Conservation (phyloP, 2,113 vertebrate genomes). For the Myrmecophaga tridactyla region DNA sequence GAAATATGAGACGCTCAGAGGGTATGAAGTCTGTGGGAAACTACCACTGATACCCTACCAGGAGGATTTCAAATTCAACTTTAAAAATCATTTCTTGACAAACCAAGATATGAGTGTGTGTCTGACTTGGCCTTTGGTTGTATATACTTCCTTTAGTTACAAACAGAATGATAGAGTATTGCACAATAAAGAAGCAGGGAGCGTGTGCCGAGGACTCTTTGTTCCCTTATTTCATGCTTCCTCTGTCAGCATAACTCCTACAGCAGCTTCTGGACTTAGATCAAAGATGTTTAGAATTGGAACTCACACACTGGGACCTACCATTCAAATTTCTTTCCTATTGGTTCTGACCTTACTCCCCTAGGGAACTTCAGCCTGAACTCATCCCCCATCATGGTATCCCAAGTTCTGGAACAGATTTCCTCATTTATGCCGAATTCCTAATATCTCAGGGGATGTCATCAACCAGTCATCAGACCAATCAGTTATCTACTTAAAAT, state of each 20-base stretch:
- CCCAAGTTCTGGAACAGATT: neutral
- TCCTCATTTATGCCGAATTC: neutral
- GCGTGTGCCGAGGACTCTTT: neutral
- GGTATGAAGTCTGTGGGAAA: neutral
- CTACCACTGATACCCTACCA: neutral
- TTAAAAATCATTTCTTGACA: conserved; percentile 50
- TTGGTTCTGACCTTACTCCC: neutral
- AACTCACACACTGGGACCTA: neutral
- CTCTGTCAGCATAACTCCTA: neutral
- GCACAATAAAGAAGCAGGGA: neutral
- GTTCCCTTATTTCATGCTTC: neutral
- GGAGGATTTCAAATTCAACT: conserved; percentile 34
- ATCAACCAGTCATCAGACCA: neutral
- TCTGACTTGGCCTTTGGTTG: neutral
- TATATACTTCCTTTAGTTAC: neutral
- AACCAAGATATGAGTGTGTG: conserved; percentile 24
- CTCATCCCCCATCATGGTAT: neutral
- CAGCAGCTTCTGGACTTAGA: neutral
- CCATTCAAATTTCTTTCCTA: neutral
- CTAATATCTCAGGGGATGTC: neutral
- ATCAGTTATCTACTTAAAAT: neutral
- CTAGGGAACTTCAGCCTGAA: neutral
- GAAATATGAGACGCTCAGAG: neutral
- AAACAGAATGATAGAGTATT: neutral
- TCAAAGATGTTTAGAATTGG: neutral